A percentile compares a stretch with the other conserved stretches of the same genome.
Conservation (phyloP, 2,113 vertebrate species). For the Neolamprologus caudopunctatus region DNA sequence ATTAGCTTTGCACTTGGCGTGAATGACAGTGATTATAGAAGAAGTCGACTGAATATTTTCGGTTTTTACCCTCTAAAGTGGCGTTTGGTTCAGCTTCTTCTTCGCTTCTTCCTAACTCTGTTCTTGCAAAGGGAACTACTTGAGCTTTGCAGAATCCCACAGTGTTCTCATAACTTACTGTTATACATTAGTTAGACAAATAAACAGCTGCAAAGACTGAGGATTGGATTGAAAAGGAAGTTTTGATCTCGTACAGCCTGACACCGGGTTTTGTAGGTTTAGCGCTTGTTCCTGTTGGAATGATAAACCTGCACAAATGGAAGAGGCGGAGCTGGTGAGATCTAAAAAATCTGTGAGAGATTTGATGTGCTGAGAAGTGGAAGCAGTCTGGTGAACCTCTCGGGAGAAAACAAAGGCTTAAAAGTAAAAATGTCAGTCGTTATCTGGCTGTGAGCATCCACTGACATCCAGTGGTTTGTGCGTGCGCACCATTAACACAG, state of each 20-base stretch:
- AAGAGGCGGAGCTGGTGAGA: not conserved
- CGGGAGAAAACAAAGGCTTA: not conserved
- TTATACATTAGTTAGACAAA: not conserved
- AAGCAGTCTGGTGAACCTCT: not conserved
- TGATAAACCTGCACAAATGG: not conserved
- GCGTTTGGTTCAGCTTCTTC: not conserved
- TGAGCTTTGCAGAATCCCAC: not conserved
- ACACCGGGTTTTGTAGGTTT: not conserved
- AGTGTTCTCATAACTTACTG: not conserved
- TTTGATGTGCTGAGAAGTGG: not conserved
- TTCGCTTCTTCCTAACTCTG: not conserved
- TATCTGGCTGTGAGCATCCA: not conserved
- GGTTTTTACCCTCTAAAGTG: not conserved
- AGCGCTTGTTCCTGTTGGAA: not conserved
- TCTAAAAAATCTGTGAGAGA: not conserved
- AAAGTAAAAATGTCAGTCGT: not conserved
- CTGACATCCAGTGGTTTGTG: not conserved
- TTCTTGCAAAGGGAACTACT: not conserved
- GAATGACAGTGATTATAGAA: slow-evolving; percentile 16
- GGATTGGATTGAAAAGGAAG: not conserved
- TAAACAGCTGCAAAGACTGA: not conserved
- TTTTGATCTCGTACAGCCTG: not conserved
- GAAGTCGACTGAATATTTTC: not conserved
- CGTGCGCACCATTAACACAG: not conserved
- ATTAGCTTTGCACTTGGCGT: not conserved